Evolutionary conservation across 1,140 invertebrate species (phyloP), one percentile per base, ranked within the genome.

Genomic region (Cotesia glomerata): DNA sequence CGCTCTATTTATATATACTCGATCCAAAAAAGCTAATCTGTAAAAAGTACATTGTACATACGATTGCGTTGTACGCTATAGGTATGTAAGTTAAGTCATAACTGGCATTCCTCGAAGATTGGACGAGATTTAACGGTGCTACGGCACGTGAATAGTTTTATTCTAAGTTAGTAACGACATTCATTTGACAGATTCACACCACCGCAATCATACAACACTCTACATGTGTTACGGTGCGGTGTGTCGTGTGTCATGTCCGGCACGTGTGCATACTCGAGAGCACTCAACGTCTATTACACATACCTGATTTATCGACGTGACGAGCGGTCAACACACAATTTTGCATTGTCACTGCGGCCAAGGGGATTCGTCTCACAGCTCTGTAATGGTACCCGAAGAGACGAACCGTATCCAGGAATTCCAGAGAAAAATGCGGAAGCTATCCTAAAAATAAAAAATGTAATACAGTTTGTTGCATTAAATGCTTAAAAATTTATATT

Each of bases 121-220:
- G 70, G 34, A 45, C 16, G 16, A 80, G 80, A 83, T 80, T 83
- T 84, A 84, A 84, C 83, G 83, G 81, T 84, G 39, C 63, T 73
- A 63, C 68, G 71, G 74, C 74, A 74, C 78, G 39, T 76, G 78
- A 76, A 75, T 74, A 71, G 75, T 68, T 32, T 45, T 13, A 13
- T 35, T 35, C 32, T 14, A 16, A 18, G 16, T 14, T 4, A 2
- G n/a, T 56, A 73, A 72, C 73, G 75, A 67, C 76, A 80, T 75
- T 81, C 81, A 83, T 84, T 82, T 81, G 81, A 84, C 80, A 72
- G 78, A 84, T 79, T 82, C 77, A 77, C 77, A 76, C 18, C 56
- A 63, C 35, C 66, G 5, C 35, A 16, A 34, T 52, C 35, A 26
- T 26, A 26, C 26, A 26, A 58, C 18, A 54, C 71, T 72, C 77